Evolutionary conservation across 1,140 invertebrate genomes (phyloP).

Genomic region (Lepidotrigona ventralis): DNA sequence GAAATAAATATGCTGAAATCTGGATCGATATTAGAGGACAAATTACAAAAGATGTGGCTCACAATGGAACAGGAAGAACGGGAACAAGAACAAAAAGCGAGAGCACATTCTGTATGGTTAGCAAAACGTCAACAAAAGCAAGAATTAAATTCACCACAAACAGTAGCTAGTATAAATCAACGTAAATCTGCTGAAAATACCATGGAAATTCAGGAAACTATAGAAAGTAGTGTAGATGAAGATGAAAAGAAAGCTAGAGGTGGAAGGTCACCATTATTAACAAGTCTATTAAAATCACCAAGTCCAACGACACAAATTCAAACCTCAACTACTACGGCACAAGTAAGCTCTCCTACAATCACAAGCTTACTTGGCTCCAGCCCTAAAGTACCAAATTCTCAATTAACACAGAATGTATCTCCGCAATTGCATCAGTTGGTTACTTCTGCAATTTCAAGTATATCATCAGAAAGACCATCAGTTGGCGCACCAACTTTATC

Average conservation of each 20-base stretch:
- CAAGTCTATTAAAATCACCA: conserved; percentile 90
- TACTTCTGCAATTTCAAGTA: conserved; percentile 73
- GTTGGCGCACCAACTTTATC: conserved; percentile 84
- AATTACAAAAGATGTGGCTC: conserved; percentile 86
- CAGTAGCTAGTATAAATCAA: conserved; percentile 26
- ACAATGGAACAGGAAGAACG: conserved; percentile 87
- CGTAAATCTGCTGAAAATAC: conserved; percentile 66
- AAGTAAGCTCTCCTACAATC: conserved; percentile 80
- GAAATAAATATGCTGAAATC: conserved; percentile 82
- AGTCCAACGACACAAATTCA: conserved; percentile 77
- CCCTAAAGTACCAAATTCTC: conserved; percentile 73
- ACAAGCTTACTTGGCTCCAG: conserved; percentile 81
- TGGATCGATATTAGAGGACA: conserved; percentile 83
- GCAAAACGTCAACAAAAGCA: conserved; percentile 84
- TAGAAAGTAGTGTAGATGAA: conserved; percentile 57
- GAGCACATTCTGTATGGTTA: conserved; percentile 84
- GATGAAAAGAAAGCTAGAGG: conserved; percentile 73
- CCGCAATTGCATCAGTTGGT: conserved; percentile 78
- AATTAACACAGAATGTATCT: conserved; percentile 68
- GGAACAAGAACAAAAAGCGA: conserved; percentile 84
- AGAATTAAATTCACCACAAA: conserved; percentile 61
- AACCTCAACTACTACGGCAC: conserved; percentile 72
- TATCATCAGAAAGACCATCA: conserved; percentile 80
- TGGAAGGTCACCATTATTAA: conserved; percentile 87
- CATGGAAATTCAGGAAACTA: conserved; percentile 47